phyloP scores from a whole-genome alignment of 2,888 invertebrate species.

The Arenicola marina region DNA sequence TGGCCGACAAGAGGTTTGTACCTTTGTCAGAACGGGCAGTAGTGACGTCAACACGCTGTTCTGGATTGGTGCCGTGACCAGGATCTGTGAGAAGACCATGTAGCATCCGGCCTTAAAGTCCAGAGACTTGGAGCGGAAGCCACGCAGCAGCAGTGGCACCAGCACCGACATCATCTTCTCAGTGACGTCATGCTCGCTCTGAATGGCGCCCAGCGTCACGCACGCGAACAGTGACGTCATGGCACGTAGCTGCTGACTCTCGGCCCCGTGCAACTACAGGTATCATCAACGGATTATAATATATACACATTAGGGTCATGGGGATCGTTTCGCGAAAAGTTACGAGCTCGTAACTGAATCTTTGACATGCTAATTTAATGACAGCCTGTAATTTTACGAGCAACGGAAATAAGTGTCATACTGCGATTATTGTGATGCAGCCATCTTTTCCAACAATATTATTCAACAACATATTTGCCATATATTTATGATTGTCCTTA shows the following conservation, averaged over 20 bases:
- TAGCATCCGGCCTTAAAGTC: slow-evolving; percentile 78
- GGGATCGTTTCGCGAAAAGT: too few species aligned
- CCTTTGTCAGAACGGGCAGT: slow-evolving; percentile 68
- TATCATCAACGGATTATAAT: too few species aligned
- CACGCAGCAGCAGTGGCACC: slow-evolving; percentile 74
- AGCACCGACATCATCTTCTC: slow-evolving; percentile 73
- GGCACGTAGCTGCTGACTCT: slow-evolving; percentile 66
- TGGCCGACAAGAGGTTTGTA: slow-evolving; percentile 42
- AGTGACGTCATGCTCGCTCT: slow-evolving; percentile 33
- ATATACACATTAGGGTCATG: too few species aligned
- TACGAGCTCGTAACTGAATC: too few species aligned
- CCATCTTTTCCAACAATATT: too few species aligned
- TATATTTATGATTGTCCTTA: not conserved
- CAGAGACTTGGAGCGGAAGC: slow-evolving; percentile 70
- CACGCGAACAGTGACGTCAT: slow-evolving; percentile 82
- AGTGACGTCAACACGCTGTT: slow-evolving; percentile 68
- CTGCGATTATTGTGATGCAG: too few species aligned
- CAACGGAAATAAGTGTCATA: too few species aligned
- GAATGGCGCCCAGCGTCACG: slow-evolving; percentile 73
- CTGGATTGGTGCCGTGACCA: slow-evolving; percentile 70
- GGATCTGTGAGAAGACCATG: slow-evolving; percentile 74
- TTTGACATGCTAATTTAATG: too few species aligned
- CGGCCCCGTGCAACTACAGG: slow-evolving; percentile 32
- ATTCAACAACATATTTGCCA: not conserved
- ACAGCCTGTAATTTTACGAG: too few species aligned